Evolutionary conservation across 2,797 vertebrate species (phyloP).

Genomic region (Ctenochaetus hawaiiensis): DNA sequence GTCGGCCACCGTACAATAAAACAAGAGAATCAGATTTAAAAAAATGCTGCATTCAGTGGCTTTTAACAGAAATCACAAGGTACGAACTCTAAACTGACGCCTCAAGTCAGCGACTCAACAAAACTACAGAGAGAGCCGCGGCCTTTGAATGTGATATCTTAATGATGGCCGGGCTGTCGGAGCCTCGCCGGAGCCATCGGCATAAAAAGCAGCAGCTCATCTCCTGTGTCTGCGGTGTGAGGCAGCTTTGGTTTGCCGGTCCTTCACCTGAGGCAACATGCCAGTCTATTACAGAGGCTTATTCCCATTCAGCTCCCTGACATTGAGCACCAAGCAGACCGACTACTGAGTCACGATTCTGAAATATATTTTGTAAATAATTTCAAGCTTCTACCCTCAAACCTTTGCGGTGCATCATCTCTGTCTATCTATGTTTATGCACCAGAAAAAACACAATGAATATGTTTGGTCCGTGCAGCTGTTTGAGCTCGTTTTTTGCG

Average conservation of each 20-base stretch:
- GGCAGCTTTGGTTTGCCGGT: constrained; percentile 41
- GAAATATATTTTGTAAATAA: constrained; percentile 24
- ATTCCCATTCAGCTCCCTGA: constrained; percentile 55
- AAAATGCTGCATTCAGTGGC: neutral
- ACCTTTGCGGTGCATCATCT: neutral
- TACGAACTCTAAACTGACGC: neutral
- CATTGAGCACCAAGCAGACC: constrained; percentile 24
- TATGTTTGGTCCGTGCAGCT: constrained; percentile 5
- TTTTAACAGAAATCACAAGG: neutral
- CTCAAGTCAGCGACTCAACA: neutral
- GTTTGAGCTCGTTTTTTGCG: neutral
- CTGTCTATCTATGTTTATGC: neutral
- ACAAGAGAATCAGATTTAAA: neutral
- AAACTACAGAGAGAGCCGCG: neutral
- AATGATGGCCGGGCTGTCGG: constrained; percentile 29
- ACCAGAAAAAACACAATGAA: constrained; percentile 29
- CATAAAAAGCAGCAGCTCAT: constrained; percentile 42
- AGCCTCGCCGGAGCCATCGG: constrained; percentile 9
- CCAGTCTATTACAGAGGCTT: constrained; percentile 55
- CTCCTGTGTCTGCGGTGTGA: constrained; percentile 48
- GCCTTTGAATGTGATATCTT: constrained; percentile 51
- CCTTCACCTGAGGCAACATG: constrained; percentile 36
- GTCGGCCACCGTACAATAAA: too few species aligned
- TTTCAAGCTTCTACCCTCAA: neutral
- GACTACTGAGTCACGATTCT: constrained; percentile 28